Conservation (phyloP, 2,797 vertebrate genomes). For the Megalops cyprinoides region DNA sequence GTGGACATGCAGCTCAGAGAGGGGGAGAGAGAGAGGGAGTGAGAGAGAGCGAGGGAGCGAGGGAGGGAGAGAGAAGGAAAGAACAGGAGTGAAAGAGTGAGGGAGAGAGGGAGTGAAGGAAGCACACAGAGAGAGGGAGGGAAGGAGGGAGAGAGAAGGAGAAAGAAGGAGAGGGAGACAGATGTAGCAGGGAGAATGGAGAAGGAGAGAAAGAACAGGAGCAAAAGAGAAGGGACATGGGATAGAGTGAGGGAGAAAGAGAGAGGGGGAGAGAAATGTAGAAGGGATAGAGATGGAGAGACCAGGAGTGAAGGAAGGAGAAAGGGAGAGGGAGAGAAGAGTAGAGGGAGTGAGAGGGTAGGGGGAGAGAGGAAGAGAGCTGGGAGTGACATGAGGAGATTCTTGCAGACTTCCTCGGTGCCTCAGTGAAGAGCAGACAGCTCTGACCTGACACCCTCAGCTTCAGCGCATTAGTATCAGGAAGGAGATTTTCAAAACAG, state of each 20-base stretch:
- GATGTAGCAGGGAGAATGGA: not conserved
- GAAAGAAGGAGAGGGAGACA: not conserved
- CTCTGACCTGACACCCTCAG: too few relatives aligned
- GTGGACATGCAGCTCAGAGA: too few relatives aligned
- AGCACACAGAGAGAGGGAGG: not conserved
- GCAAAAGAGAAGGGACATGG: not conserved
- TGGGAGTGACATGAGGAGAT: too few relatives aligned
- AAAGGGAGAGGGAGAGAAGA: not conserved
- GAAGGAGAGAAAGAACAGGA: too few relatives aligned
- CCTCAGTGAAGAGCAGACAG: too few relatives aligned
- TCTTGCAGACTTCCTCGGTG: too few relatives aligned
- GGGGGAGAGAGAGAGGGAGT: too few relatives aligned
- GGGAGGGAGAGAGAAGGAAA: not conserved
- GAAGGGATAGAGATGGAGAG: not conserved
- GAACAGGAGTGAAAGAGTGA: not conserved
- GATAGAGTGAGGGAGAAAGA: not conserved
- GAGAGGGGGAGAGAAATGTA: not conserved
- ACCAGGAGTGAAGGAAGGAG: not conserved
- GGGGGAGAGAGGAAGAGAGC: too few relatives aligned
- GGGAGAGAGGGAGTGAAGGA: not conserved
- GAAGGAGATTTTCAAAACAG: too few relatives aligned
- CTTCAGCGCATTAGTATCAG: too few relatives aligned
- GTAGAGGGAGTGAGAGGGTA: too few relatives aligned
- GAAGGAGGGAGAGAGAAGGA: not conserved
- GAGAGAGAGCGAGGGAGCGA: too few relatives aligned